These are phyloP conservation scores for Notoglanidium macrostoma DNA, from an alignment of 2,797 vertebrate species.

Conservation along the genomic window DNA sequence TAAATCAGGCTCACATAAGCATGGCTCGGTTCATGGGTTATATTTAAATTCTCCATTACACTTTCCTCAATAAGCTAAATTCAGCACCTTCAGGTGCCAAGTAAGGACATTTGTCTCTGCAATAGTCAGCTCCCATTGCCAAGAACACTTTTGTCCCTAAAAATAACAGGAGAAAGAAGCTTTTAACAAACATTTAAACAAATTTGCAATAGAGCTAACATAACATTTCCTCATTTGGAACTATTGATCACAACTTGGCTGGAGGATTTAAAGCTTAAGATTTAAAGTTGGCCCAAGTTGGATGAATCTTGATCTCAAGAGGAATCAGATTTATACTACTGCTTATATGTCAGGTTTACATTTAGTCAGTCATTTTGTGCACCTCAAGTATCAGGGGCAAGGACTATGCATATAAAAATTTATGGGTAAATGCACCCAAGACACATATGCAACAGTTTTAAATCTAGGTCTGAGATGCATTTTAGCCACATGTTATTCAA, in stretches of 20 bases:
- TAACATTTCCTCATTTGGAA: background rate
- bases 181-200: background rate
- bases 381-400: background rate
- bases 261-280: background rate
- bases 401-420: background rate
- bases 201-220: background rate
- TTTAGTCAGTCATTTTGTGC: background rate
- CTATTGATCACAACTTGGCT: background rate
- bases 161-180: background rate
- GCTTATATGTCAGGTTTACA: background rate
- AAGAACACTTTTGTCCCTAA: background rate
- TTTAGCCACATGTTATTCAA: background rate
- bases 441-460: background rate
- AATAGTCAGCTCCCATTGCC: background rate
- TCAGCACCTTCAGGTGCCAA: slow-evolving; percentile 29
- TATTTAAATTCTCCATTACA: background rate
- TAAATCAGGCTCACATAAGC: background rate
- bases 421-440: background rate
- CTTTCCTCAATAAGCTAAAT: slow-evolving; percentile 15
- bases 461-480: background rate
- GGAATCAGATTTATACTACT: background rate
- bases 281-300: background rate
- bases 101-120: background rate
- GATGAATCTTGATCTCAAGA: background rate
- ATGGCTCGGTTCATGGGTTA: background rate